A percentile compares a stretch with the other conserved stretches of the same genome.
Evolutionary conservation across 2,888 invertebrate species (phyloP).

Genomic region (Ichneumon xanthorius): DNA sequence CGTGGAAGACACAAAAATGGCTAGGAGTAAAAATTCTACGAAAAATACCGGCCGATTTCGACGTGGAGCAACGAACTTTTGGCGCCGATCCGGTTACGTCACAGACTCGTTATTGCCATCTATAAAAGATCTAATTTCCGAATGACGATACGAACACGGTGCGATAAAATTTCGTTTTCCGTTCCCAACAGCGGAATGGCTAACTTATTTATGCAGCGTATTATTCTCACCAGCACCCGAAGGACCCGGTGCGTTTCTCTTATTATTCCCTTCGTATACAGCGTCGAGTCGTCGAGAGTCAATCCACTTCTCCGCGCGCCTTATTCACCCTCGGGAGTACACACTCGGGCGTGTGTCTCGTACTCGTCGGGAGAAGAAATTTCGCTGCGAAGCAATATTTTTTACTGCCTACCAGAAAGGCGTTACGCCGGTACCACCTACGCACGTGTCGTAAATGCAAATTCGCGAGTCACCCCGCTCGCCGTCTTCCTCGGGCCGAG

Average conservation of each 20-base stretch:
- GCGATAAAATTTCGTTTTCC: conserved; percentile 38
- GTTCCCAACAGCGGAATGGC: conserved; percentile 4
- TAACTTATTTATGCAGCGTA: conserved; percentile 24
- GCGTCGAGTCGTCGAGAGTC: conserved; percentile 47
- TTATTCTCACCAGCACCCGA: neutral
- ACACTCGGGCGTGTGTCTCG: conserved; percentile 13
- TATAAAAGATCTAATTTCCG: neutral
- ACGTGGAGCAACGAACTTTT: conserved; percentile 3
- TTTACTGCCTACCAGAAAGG: conserved; percentile 68
- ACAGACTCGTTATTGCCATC: conserved; percentile 6
- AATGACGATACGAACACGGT: neutral
- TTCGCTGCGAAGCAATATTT: conserved; percentile 58
- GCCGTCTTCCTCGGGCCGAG: conserved; percentile 38
- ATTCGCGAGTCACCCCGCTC: conserved; percentile 58
- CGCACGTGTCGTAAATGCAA: conserved; percentile 73
- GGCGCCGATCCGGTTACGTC: neutral
- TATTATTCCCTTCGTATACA: conserved; percentile 48
- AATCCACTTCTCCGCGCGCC: conserved; percentile 41
- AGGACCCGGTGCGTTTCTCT: conserved; percentile 42
- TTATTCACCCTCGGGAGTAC: conserved; percentile 31
- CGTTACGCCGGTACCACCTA: conserved; percentile 71
- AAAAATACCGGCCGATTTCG: neutral
- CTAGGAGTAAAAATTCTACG: neutral
- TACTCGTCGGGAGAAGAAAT: conserved; percentile 49
- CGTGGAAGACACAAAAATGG: conserved; percentile 9